Conservation (phyloP, 2,113 vertebrate species). For the Cheilinus undulatus region DNA sequence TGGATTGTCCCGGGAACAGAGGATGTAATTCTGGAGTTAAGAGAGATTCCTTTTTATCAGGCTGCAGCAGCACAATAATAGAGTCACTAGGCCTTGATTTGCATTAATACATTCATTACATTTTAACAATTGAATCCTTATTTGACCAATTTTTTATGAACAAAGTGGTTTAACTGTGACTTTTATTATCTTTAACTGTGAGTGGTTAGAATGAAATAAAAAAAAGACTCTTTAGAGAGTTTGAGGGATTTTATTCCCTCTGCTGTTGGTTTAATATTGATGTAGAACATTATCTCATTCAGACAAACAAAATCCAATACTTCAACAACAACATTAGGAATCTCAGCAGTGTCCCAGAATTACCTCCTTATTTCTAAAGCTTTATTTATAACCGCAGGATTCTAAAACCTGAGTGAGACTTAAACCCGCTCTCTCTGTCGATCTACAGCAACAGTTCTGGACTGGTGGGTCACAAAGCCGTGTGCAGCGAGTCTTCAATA, state of each 20-base stretch:
- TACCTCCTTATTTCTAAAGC: slow-evolving; percentile 30
- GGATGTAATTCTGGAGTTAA: slow-evolving; percentile 57
- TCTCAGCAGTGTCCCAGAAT: slow-evolving; percentile 17
- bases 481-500: too few species aligned
- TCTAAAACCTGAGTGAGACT: slow-evolving; percentile 27
- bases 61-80: slow-evolving; percentile 46
- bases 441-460: too few species aligned
- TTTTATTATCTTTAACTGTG: slow-evolving; percentile 27
- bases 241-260: background rate
- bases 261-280: slow-evolving; percentile 21
- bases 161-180: slow-evolving; percentile 16
- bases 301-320: slow-evolving; percentile 46
- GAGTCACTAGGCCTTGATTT: slow-evolving; percentile 26
- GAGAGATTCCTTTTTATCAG: slow-evolving; percentile 52
- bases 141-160: slow-evolving; percentile 43
- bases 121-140: slow-evolving; percentile 35
- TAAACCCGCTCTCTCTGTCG: slow-evolving; percentile 22
- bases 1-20: slow-evolving; percentile 54
- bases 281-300: slow-evolving; percentile 40
- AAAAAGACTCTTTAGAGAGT: background rate
- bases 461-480: too few species aligned
- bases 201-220: slow-evolving; percentile 16
- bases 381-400: too few species aligned
- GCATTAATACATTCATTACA: slow-evolving; percentile 38
- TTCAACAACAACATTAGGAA: slow-evolving; percentile 35